Evolutionary conservation across 2,113 vertebrate genomes (phyloP).

Genomic region (Maccullochella peelii): DNA sequence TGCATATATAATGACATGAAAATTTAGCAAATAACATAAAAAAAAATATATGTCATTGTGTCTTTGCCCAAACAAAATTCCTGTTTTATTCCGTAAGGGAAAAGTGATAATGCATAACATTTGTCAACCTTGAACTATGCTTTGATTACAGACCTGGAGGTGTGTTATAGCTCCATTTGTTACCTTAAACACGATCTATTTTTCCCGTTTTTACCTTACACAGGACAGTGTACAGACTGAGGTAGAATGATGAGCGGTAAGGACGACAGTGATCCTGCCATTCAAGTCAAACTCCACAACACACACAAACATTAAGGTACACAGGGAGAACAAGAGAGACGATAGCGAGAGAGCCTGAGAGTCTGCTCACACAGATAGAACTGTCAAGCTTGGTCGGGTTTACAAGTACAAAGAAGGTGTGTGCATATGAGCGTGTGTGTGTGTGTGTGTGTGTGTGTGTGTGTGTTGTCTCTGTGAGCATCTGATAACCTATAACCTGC

Average conservation of each 20-base stretch:
- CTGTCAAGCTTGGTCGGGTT: conserved; percentile 70
- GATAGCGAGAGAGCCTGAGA: conserved; percentile 19
- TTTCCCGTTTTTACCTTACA: not conserved
- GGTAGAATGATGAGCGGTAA: not conserved
- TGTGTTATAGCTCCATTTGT: not conserved
- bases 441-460: conserved; percentile 42
- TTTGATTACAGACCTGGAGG: not conserved
- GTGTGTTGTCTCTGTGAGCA: conserved; percentile 33
- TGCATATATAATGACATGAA: not conserved
- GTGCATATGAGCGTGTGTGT: conserved; percentile 12
- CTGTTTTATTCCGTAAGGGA: no score
- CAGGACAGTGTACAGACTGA: not conserved
- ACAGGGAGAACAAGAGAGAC: conserved; percentile 2
- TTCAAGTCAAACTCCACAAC: conserved; percentile 15
- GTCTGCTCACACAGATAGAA: conserved; percentile 66
- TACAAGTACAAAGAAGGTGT: conserved; percentile 44
- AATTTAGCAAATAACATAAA: not conserved
- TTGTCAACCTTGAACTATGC: not conserved
- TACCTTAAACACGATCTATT: not conserved
- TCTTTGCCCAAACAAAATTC: no score
- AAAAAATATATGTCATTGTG: no score
- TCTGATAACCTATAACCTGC: conserved; percentile 78
- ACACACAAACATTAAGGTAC: conserved; percentile 19
- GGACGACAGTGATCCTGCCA: not conserved
- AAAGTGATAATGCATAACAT: not conserved